Conservation (phyloP, 2,888 invertebrate genomes). For the Ischnus inquisitorius region DNA sequence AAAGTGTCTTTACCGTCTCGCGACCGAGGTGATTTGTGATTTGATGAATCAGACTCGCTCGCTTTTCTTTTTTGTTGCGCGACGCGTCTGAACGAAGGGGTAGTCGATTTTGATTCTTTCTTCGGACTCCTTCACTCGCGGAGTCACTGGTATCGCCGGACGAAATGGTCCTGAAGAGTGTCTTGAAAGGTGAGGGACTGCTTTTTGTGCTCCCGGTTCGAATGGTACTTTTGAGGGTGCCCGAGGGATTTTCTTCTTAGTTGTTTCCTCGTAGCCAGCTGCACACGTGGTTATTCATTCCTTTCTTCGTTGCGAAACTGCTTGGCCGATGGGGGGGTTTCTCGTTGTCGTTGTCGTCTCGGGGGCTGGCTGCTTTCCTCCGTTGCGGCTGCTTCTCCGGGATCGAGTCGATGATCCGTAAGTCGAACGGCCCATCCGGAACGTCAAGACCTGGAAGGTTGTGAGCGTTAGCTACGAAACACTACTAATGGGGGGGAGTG, state of each 20-base stretch:
- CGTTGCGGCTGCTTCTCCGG: slow-evolving; percentile 41
- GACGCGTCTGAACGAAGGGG: slow-evolving; percentile 23
- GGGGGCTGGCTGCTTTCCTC: slow-evolving; percentile 20
- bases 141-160: slow-evolving; percentile 31
- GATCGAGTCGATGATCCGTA: slow-evolving; percentile 43
- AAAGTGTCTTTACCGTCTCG: slow-evolving; percentile 12
- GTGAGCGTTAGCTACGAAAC: slow-evolving; percentile 84
- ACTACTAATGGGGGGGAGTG: slow-evolving; percentile 68
- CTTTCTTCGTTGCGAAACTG: slow-evolving; percentile 34
- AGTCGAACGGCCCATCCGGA: slow-evolving; percentile 60
- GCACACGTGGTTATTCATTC: slow-evolving; percentile 53
- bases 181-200: slow-evolving; percentile 34
- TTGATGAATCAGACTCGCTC: neutral
- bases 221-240: slow-evolving; percentile 49
- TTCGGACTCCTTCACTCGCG: slow-evolving; percentile 3
- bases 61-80: slow-evolving; percentile 5
- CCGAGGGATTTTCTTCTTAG: slow-evolving; percentile 47
- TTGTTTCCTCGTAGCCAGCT: slow-evolving; percentile 57
- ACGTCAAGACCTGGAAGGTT: slow-evolving; percentile 80
- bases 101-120: slow-evolving; percentile 32
- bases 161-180: slow-evolving; percentile 37
- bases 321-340: slow-evolving; percentile 18
- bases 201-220: slow-evolving; percentile 26
- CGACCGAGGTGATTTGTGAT: slow-evolving; percentile 11
- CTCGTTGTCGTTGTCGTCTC: slow-evolving; percentile 44